Evolutionary conservation across 2,888 invertebrate genomes (phyloP).

Genomic region (Drosophila nr. perissopoda): DNA sequence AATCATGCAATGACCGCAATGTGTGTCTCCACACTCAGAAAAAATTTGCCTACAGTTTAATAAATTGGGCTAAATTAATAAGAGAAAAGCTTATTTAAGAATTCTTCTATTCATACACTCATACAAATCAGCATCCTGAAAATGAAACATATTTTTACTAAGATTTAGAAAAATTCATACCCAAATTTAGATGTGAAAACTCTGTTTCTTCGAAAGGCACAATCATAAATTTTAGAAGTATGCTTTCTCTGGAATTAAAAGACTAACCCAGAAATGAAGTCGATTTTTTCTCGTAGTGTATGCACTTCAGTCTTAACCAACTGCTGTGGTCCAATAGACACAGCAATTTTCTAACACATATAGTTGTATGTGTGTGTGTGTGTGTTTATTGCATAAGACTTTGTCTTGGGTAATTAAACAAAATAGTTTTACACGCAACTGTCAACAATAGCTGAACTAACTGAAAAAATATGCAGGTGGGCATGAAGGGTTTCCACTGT

Average conservation of each 20-base stretch:
- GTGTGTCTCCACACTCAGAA: background rate
- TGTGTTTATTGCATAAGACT: constrained; percentile 36
- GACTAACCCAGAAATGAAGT: background rate
- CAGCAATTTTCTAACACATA: constrained; percentile 33
- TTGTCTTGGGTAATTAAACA: constrained; percentile 63
- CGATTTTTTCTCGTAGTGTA: background rate
- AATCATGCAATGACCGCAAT: constrained; percentile 61
- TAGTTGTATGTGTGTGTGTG: background rate
- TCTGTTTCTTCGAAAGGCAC: background rate
- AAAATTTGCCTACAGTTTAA: background rate
- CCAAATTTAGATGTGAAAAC: background rate
- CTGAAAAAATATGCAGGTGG: constrained; percentile 23
- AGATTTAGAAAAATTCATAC: background rate
- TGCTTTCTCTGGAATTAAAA: background rate
- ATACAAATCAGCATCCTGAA: fast-evolving
- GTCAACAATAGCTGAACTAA: constrained; percentile 19
- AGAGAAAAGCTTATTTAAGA: background rate
- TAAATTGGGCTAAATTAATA: background rate
- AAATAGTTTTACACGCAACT: constrained; percentile 39
- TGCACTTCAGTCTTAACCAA: constrained; percentile 19
- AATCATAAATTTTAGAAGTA: background rate
- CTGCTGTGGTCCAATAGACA: constrained; percentile 34
- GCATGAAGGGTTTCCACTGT: constrained; percentile 19
- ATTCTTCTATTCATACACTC: background rate
- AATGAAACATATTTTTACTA: too few species aligned